Evolutionary conservation across 1,140 invertebrate genomes (phyloP), one percentile per base, ranked within the genome.

Genomic region (Zaprionus nigranus): DNA sequence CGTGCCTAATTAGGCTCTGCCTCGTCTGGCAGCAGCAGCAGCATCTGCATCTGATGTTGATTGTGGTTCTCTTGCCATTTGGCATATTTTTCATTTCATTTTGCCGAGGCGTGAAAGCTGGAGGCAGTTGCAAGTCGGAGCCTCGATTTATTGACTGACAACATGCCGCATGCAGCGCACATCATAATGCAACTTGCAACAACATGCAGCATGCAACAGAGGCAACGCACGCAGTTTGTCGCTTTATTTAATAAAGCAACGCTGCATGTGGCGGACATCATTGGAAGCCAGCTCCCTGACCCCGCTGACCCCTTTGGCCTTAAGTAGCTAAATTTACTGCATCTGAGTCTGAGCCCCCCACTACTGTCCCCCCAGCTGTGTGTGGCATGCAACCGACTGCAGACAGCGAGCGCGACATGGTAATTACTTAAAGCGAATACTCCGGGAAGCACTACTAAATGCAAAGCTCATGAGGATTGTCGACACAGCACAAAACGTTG

Each of bases 361-460:
- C 6, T 6, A 5, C 6, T 5, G 5, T 5, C 15, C 40, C n/a
- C n/a, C 61, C 62, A 40, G 69, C 62, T 72, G 62, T 51, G 68
- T 22, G n/a, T 24, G 65, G 24, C 17, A 46, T 46, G 40, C 40
- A 38, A 15, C 36, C 36, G 36, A 38, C 36, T 38, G 40, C 72
- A 73, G 62, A 11, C 9, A 30, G 22, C 17, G 24, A 62, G 36
- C 58, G 59, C 56, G 58, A 71, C 77, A 79, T 88, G 83, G 81
- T 86, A 86, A 86, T 86, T 86, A 86, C 83, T 88, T 88, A 86
- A 88, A 79, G 69, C 73, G 73, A 66, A 77, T 67, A 63, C 53
- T 64, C n/a, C 43, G 63, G 60, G 78, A 68, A 81, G 63, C 75
- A 63, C 73, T 60, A 61, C 71, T 72, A 69, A 79, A 82, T 82